Conservation (phyloP, 2,888 invertebrate species). For the Campopleginae sp. region DNA sequence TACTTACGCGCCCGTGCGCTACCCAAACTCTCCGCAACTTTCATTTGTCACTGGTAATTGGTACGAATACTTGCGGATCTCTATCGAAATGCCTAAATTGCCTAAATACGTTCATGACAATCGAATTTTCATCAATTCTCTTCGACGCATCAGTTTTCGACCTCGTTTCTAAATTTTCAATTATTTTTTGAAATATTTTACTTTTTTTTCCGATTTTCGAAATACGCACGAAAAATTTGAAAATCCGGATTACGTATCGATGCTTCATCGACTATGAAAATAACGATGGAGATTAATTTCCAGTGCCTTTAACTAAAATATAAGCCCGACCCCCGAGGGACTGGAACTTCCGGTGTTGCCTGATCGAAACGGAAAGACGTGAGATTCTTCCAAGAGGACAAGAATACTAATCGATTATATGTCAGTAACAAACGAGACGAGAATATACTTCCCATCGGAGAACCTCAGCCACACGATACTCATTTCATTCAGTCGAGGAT, state of each 20-base stretch:
- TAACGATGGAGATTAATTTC: background rate
- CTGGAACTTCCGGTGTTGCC: slow-evolving; percentile 51
- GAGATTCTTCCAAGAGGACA: slow-evolving; percentile 42
- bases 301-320: background rate
- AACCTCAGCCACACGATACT: slow-evolving; percentile 3
- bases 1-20: background rate
- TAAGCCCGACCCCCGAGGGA: slow-evolving; percentile 14
- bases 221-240: background rate
- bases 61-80: background rate
- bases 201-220: too few relatives aligned
- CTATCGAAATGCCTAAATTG: background rate
- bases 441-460: slow-evolving; percentile 21
- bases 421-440: slow-evolving; percentile 32
- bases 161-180: too few relatives aligned
- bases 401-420: slow-evolving; percentile 53
- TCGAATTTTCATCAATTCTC: too few relatives aligned
- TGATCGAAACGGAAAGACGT: slow-evolving; percentile 50
- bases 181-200: too few relatives aligned
- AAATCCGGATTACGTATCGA: background rate
- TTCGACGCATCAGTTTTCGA: background rate
- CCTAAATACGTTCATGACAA: background rate
- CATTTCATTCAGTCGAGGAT: slow-evolving; percentile 13
- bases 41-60: background rate
- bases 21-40: slow-evolving; percentile 24
- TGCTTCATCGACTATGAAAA: background rate